A percentile compares a stretch with the other conserved stretches of the same genome.
These are phyloP conservation scores for Serripes groenlandicus DNA, from an alignment of 2,888 invertebrate species.

Conservation along the genomic window DNA sequence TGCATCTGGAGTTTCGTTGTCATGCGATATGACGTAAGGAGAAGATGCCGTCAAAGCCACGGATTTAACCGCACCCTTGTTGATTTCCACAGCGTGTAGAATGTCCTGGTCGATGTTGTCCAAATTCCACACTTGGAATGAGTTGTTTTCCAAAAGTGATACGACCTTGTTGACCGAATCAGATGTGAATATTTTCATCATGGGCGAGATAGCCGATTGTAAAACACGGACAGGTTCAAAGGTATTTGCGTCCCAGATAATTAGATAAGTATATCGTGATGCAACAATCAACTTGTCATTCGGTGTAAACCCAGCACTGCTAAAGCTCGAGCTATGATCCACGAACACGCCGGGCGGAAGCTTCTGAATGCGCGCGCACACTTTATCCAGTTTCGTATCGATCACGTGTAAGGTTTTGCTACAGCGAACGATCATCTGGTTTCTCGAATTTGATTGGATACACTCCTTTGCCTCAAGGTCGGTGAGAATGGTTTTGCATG, in stretches of 20 bases:
- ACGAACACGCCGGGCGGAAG: slow-evolving; percentile 78
- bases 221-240: slow-evolving; percentile 78
- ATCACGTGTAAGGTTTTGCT: slow-evolving; percentile 76
- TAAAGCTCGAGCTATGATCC: slow-evolving; percentile 77
- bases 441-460: slow-evolving; percentile 71
- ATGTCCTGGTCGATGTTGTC: slow-evolving; percentile 81
- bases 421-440: slow-evolving; percentile 74
- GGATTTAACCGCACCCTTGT: slow-evolving; percentile 71
- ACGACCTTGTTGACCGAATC: slow-evolving; percentile 78
- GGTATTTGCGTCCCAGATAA: slow-evolving; percentile 79
- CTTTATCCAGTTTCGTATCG: slow-evolving; percentile 68
- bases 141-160: slow-evolving; percentile 77
- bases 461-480: slow-evolving; percentile 78
- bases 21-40: slow-evolving; percentile 71
- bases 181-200: slow-evolving; percentile 78
- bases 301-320: slow-evolving; percentile 80
- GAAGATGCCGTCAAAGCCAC: slow-evolving; percentile 65
- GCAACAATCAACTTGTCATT: slow-evolving; percentile 79
- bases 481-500: slow-evolving; percentile 70
- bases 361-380: slow-evolving; percentile 70
- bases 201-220: slow-evolving; percentile 76
- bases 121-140: slow-evolving; percentile 82
- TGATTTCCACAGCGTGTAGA: slow-evolving; percentile 74
- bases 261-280: slow-evolving; percentile 79
- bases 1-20: slow-evolving; percentile 75